These are phyloP conservation scores for Dromas ardeola DNA, from an alignment of 2,113 vertebrate genomes.

Conservation along the genomic window DNA sequence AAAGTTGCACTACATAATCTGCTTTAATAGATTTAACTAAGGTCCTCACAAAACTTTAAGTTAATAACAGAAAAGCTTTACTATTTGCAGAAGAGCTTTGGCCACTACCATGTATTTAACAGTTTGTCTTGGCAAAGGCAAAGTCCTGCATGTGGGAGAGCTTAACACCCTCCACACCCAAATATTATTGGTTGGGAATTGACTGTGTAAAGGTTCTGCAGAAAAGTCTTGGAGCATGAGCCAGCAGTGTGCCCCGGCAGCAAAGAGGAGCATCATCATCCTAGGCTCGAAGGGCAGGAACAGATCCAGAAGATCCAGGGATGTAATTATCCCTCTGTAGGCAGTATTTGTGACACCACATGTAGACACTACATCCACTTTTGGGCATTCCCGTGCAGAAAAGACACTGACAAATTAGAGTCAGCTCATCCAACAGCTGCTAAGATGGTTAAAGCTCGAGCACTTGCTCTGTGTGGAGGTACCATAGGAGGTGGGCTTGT, in stretches of 20 bases:
- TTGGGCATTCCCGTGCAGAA: background rate
- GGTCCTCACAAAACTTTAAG: background rate
- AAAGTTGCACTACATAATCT: background rate
- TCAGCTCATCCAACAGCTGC: background rate
- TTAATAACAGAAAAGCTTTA: background rate
- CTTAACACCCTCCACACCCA: background rate
- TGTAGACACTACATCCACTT: background rate
- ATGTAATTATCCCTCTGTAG: background rate
- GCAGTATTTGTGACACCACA: fast-evolving
- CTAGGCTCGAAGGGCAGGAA: background rate
- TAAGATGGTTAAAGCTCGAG: background rate
- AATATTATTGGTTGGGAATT: fast-evolving
- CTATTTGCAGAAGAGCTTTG: background rate
- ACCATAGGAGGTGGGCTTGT: background rate
- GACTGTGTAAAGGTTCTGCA: background rate
- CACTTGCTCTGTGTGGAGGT: background rate
- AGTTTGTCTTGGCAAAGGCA: background rate
- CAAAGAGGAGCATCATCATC: background rate
- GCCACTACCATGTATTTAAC: background rate
- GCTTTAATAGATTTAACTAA: background rate
- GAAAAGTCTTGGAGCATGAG: background rate
- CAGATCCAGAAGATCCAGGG: background rate
- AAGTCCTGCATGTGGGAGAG: background rate
- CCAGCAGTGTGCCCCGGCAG: background rate
- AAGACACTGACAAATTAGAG: background rate